Percentiles rank a stretch among this genome's conserved stretches.
Evolutionary conservation across 2,888 invertebrate species (phyloP).

Genomic region (Tenthredo amoena): DNA sequence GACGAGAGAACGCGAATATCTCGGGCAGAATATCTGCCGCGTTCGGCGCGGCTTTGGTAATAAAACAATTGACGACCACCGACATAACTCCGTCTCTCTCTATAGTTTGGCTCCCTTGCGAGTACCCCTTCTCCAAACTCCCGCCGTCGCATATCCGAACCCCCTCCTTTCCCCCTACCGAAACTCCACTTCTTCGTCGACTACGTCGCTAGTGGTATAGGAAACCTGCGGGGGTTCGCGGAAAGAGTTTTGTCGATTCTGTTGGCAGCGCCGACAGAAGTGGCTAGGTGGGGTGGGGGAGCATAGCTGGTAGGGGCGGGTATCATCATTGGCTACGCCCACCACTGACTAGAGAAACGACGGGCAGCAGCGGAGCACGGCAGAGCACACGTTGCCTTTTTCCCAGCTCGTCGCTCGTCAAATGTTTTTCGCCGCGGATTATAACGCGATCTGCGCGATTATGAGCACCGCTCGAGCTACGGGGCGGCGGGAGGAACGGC

Average conservation of each 20-base stretch:
- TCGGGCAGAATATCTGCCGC: constrained; percentile 65
- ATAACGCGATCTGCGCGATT: constrained; percentile 78
- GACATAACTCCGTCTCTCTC: constrained; percentile 56
- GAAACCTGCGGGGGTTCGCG: constrained; percentile 27
- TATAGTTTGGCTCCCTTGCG: constrained; percentile 50
- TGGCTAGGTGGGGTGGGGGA: constrained; percentile 56
- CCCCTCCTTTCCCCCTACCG: constrained; percentile 43
- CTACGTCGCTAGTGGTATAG: constrained; percentile 21
- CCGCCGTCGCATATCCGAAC: constrained; percentile 53
- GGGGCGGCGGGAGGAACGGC: neutral
- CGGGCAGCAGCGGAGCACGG: constrained; percentile 35
- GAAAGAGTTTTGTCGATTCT: constrained; percentile 9
- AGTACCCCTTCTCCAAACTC: constrained; percentile 45
- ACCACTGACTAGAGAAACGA: constrained; percentile 53
- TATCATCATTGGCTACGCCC: constrained; percentile 65
- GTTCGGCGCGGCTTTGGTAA: constrained; percentile 63
- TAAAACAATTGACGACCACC: constrained; percentile 68
- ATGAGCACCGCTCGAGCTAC: constrained; percentile 71
- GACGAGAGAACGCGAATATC: constrained; percentile 70
- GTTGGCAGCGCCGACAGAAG: constrained; percentile 36
- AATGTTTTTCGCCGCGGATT: constrained; percentile 78
- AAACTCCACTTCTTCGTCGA: constrained; percentile 43
- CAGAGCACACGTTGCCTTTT: constrained; percentile 68
- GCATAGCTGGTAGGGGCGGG: constrained; percentile 52
- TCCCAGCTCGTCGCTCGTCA: constrained; percentile 74